phyloP scores from a whole-genome alignment of 2,113 vertebrate genomes.

The Candoia aspera region DNA sequence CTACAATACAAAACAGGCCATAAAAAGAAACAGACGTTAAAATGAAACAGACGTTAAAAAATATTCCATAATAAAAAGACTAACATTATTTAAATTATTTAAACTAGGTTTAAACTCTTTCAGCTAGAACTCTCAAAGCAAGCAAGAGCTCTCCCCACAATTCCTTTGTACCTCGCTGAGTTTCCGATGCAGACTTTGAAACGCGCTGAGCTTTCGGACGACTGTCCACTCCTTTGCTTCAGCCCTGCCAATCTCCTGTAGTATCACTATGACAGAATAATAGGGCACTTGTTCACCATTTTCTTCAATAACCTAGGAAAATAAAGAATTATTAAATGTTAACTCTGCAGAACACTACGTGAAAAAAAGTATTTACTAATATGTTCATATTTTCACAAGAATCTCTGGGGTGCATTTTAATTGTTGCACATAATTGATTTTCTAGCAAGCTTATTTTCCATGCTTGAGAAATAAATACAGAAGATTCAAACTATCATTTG shows the following conservation, averaged over 20 bases:
- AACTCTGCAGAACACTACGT: background rate
- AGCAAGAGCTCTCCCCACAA: rapidly evolving
- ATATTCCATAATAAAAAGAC: background rate
- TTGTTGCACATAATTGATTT: background rate
- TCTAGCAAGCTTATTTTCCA: background rate
- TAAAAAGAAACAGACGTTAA: background rate
- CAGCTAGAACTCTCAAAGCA: background rate
- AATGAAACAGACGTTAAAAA: background rate
- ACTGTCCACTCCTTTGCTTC: constrained; percentile 89
- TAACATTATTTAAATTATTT: background rate
- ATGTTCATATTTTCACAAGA: background rate
- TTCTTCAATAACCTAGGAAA: constrained; percentile 87
- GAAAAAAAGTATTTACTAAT: background rate
- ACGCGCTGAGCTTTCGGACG: constrained; percentile 91
- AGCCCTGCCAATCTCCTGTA: constrained; percentile 83
- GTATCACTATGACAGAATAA: constrained; percentile 88
- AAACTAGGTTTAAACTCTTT: background rate
- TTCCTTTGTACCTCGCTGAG: constrained; percentile 87
- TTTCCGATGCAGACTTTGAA: constrained; percentile 94
- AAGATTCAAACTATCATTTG: background rate
- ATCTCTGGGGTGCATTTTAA: background rate
- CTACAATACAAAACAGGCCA: background rate
- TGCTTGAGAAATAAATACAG: background rate
- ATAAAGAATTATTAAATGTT: background rate
- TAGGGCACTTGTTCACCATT: constrained; percentile 91